A percentile compares a stretch with the other conserved stretches of the same genome.
Evolutionary conservation across 2,797 vertebrate genomes (phyloP).

Genomic region (Sebastes jordani): DNA sequence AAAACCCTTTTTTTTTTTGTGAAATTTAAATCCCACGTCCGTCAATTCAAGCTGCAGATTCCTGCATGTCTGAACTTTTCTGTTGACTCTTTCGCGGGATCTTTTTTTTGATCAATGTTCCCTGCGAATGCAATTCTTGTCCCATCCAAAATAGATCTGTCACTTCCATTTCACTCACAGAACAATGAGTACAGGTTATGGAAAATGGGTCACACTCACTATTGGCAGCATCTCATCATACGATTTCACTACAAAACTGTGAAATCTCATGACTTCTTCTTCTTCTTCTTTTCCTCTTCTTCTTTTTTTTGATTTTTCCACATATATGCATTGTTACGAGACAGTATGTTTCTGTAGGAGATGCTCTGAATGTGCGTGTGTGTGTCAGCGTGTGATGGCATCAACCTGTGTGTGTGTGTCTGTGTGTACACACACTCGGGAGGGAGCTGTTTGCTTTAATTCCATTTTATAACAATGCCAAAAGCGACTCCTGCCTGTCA

Average conservation of each 20-base stretch:
- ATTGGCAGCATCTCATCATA: constrained; percentile 15
- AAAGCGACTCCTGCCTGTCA: constrained; percentile 74
- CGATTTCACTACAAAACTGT: background rate
- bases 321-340: background rate
- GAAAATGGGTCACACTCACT: constrained; percentile 49
- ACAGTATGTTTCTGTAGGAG: background rate
- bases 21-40: background rate
- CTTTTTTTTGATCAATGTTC: background rate
- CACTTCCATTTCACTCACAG: constrained; percentile 17
- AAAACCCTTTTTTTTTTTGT: background rate
- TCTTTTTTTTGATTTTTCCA: background rate
- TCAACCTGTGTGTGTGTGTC: background rate
- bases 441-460: constrained; percentile 69
- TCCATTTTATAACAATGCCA: constrained; percentile 76
- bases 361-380: background rate
- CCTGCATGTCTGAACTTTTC: constrained; percentile 14
- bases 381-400: constrained; percentile 15
- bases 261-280: background rate
- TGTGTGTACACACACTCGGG: constrained; percentile 5
- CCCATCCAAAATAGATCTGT: constrained; percentile 28
- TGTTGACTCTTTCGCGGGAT: background rate
- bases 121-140: background rate
- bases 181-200: constrained; percentile 13
- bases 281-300: background rate
- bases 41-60: background rate